These are phyloP conservation scores for Drosophila ogumai DNA, from an alignment of 1,140 invertebrate species.

Conservation along the genomic window DNA sequence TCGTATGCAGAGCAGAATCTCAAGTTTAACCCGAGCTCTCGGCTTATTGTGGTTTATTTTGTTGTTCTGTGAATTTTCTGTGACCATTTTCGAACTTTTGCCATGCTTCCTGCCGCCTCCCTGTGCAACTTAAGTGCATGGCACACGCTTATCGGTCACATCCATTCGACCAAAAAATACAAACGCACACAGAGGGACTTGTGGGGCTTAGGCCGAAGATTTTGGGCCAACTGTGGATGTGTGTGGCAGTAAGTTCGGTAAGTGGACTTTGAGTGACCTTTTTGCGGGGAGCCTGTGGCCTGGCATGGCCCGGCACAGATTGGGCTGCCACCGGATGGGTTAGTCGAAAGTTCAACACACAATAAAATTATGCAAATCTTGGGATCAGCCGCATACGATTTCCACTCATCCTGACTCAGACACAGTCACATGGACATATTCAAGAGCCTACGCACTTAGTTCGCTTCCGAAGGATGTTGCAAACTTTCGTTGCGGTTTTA, in stretches of 20 bases:
- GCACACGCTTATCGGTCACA: constrained; percentile 79
- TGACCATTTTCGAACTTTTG: constrained; percentile 73
- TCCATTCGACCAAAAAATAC: constrained; percentile 43
- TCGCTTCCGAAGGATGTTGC: constrained; percentile 14
- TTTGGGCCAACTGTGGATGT: constrained; percentile 52
- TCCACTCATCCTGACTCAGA: constrained; percentile 24
- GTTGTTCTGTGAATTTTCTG: constrained; percentile 47
- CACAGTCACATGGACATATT: not conserved
- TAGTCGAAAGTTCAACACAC: constrained; percentile 70
- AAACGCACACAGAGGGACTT: constrained; percentile 48
- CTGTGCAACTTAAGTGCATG: constrained; percentile 78
- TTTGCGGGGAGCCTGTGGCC: constrained; percentile 59
- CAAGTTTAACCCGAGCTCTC: constrained; percentile 35
- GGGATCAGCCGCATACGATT: constrained; percentile 56
- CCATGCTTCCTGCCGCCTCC: constrained; percentile 26
- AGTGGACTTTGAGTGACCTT: constrained; percentile 82
- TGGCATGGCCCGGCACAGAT: constrained; percentile 17
- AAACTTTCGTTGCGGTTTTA: constrained; percentile 43
- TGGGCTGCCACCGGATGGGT: constrained; percentile 33
- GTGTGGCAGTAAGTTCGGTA: constrained; percentile 62
- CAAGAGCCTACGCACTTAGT: constrained; percentile 25
- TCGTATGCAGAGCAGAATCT: constrained; percentile 30
- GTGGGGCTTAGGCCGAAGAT: constrained; percentile 75
- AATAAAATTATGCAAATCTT: constrained; percentile 81
- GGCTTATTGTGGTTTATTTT: constrained; percentile 73